These are phyloP conservation scores for Polydesmus complanatus DNA, from an alignment of 2,888 invertebrate genomes.

Conservation along the genomic window DNA sequence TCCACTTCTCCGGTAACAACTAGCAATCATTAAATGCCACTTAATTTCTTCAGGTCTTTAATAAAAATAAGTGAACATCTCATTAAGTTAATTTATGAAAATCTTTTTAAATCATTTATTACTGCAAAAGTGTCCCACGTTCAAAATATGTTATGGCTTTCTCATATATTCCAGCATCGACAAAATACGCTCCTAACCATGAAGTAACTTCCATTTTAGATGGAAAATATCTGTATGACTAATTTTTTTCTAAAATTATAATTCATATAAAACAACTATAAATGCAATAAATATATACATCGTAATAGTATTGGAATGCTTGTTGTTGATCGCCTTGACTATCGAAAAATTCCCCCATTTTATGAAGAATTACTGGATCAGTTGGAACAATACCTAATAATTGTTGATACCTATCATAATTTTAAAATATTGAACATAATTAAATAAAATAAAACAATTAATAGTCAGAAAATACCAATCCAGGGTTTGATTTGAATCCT, in stretches of 20 bases:
- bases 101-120: slow-evolving; percentile 16
- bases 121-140: slow-evolving; percentile 55
- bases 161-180: slow-evolving; percentile 75
- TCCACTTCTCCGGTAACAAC: slow-evolving; percentile 66
- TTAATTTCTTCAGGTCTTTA: slow-evolving; percentile 58
- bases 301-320: slow-evolving; percentile 67
- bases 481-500: slow-evolving; percentile 40
- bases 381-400: slow-evolving; percentile 68
- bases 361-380: slow-evolving; percentile 77
- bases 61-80: slow-evolving; percentile 2
- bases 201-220: slow-evolving; percentile 63
- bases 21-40: slow-evolving; percentile 72
- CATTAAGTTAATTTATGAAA: not conserved
- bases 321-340: slow-evolving; percentile 80
- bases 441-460: not conserved
- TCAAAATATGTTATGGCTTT: slow-evolving; percentile 73
- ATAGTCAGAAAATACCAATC: slow-evolving; percentile 33
- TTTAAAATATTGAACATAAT: not conserved
- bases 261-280: slow-evolving; percentile 19
- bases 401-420: slow-evolving; percentile 48
- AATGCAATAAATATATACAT: no score
- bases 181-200: slow-evolving; percentile 78
- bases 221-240: slow-evolving; percentile 57
- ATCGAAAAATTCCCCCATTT: slow-evolving; percentile 79
- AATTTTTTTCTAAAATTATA: not conserved